Base-by-base conservation (phyloP, 2,113 vertebrate genomes). In the Psilopsiagon aurifrons region DNA sequence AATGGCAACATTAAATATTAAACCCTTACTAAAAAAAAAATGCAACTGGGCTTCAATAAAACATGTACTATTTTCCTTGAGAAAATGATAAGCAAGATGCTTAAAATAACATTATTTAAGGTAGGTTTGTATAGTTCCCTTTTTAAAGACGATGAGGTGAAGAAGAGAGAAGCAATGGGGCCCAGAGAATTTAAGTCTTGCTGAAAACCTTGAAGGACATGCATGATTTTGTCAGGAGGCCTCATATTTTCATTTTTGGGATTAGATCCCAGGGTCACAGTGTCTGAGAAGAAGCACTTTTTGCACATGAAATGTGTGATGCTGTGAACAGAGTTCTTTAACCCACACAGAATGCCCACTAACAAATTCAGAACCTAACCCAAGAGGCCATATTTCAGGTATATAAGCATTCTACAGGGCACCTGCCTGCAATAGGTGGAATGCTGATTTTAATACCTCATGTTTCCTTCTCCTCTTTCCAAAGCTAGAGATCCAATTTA, bases 1-100 rank as follows among this genome's bases (percentile, higher is more conserved):
- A 93, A 89, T 66, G 67, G 57, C 41, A 86, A 93, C 86, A 94
- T 90, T 83, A 92, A 90, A 69, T 92, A 92, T 78, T 83, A 95
- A 94, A 76, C 5, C 9, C 9, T 60, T 33, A 51, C 12, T 8
- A 46, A 84, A 85, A 92, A 37, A 39, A 51, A 35, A 66, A 18
- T 3, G 43, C 9, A 35, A 62, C 49, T 28, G 17, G 37, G 31
- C 31, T 91, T 90, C 74, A 73, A 39, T 69, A 88, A 93, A 93
- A 82, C 4, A 13, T 33, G 23, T 15, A 76, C 18, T 85, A 63
- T 92, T 76, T 29, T 59, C 15, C 29, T 35, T 49, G 66, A 62
- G 57, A 92, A 93, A 84, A 93, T 77, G 23, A 80, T 78, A 84
- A 84, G 57, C 66, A 91, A 69, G 59, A 81, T 93, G 13, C 62